Base-by-base conservation (phyloP, 2,888 invertebrate species). In the Leucania comma region DNA sequence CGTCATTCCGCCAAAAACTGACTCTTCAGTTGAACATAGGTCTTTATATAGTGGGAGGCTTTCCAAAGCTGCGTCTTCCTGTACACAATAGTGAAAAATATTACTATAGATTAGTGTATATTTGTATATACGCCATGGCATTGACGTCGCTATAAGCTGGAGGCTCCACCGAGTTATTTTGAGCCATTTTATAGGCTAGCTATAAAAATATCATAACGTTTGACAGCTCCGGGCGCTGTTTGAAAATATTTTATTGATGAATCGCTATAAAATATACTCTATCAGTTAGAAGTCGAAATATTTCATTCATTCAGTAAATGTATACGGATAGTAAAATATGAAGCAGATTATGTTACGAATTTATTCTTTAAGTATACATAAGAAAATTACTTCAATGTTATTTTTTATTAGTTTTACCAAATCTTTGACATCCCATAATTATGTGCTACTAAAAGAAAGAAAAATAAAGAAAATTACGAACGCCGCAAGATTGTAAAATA, bases 161-260 rank as follows among this genome's bases (percentile, higher is more conserved):
- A 65, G 51, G 48, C 53, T 57, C 57, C 60, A 56, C 68, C 56
- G 71, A 80, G 79, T 75, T 78, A 82, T 80, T 83, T 82, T 65
- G 50, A 78, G 68, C 66, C 57, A 58, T 78, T 86, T 86, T 86
- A 87, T 82, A 60, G 72, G 56, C 53, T 42, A 9, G 74, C 78
- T 81, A 86, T 87, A 86, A 87, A 87, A 87, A 83, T 79, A 82
- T 80, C 82, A 84, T 87, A 83, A 84, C 71, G 78, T 86, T 86
- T 86, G 82, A 86, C 82, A 83, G 84, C 80, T 67, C 66, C 12
- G 62, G 62, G 75, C 69, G 85, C 74, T 70, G 79, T 84, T 83
- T 72, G 78, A 69, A 84, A 81, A 80, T 83, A 81, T 86, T 84
- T 85, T 87, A 87, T 83, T 79, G 80, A 79, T 78, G 78, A 83